Conservation (phyloP, 92 coral and sea anemone species). For the Metridium senile region DNA sequence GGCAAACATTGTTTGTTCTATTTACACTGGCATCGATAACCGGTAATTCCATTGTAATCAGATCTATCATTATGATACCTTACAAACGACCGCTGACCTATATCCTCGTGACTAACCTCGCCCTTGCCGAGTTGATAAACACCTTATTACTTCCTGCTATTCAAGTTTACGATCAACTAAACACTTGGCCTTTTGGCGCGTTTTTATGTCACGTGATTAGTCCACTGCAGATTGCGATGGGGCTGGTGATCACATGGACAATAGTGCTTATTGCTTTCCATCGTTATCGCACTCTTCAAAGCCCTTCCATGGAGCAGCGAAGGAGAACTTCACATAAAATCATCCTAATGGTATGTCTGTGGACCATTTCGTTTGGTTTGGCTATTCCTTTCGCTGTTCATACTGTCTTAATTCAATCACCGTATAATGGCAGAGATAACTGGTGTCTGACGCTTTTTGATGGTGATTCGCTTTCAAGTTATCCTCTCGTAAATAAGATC, state of each 20-base stretch:
- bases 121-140: conserved; percentile 49
- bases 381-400: conserved; percentile 22
- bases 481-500: background rate
- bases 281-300: conserved; percentile 35
- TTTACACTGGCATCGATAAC: conserved; percentile 40
- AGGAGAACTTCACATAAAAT: background rate
- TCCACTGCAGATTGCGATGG: conserved; percentile 34
- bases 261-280: conserved; percentile 48
- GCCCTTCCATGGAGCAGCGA: background rate
- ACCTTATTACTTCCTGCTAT: conserved; percentile 43
- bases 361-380: conserved; percentile 35
- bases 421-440: conserved; percentile 4
- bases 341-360: conserved; percentile 13
- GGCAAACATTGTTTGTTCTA: conserved; percentile 36
- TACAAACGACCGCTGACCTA: conserved; percentile 55
- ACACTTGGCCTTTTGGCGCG: conserved; percentile 16
- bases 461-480: conserved; percentile 12
- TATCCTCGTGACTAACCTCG: conserved; percentile 52
- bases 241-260: conserved; percentile 43
- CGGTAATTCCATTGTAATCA: conserved; percentile 53
- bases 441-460: conserved; percentile 39
- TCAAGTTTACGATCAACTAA: conserved; percentile 5
- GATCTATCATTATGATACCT: conserved; percentile 35
- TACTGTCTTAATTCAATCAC: conserved; percentile 17
- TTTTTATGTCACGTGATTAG: conserved; percentile 33